Evolutionary conservation across 2,113 vertebrate species (phyloP).

Genomic region (Eolophus roseicapilla): DNA sequence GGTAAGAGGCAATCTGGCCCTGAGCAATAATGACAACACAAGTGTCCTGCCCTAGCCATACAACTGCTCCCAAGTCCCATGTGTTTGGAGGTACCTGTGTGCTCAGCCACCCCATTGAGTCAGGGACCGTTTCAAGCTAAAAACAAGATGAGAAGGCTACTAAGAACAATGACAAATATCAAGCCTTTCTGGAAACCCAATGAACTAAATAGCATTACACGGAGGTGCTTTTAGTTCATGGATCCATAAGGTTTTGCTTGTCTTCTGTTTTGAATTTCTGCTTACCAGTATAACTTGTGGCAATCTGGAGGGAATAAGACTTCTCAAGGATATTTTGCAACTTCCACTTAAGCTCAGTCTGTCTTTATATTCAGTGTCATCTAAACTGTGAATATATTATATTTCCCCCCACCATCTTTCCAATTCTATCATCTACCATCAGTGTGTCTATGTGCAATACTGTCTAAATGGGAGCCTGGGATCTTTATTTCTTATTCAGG

Average conservation of each 20-base stretch:
- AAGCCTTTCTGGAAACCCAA: background rate
- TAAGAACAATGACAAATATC: background rate
- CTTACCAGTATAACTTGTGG: background rate
- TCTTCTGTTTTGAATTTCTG: background rate
- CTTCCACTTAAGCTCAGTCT: constrained; percentile 53
- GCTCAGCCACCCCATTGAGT: background rate
- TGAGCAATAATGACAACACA: background rate
- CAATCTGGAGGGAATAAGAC: constrained; percentile 55
- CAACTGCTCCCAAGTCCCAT: accelerated
- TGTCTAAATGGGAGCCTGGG: background rate
- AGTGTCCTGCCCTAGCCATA: background rate
- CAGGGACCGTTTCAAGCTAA: background rate
- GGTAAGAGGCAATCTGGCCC: background rate
- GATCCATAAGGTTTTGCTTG: background rate
- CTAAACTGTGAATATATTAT: constrained; percentile 58
- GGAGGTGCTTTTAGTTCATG: background rate
- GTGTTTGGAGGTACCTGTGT: background rate
- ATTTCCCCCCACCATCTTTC: background rate
- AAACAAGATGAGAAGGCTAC: background rate
- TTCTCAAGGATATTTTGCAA: constrained; percentile 58
- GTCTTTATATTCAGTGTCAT: constrained; percentile 68
- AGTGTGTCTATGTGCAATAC: background rate
- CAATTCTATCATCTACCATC: constrained; percentile 43
- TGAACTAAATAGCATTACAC: background rate
- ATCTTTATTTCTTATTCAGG: background rate